Evolutionary conservation across 2,113 vertebrate genomes (phyloP).

Genomic region (Actenoides lindsayi): DNA sequence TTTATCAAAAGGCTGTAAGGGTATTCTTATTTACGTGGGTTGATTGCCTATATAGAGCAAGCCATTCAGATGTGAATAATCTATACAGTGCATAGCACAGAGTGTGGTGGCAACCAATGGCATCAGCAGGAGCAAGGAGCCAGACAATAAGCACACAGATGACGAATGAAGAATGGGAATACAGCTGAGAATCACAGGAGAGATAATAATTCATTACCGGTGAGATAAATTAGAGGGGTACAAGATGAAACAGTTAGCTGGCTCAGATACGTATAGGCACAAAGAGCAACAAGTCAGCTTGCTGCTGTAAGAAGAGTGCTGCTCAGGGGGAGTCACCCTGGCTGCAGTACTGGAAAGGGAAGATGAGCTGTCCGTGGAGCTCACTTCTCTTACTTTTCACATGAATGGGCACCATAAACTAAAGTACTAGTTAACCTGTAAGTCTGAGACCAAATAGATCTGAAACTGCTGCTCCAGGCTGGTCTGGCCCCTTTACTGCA

Average conservation of each 20-base stretch:
- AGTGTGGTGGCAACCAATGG: not conserved
- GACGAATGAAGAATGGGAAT: not conserved
- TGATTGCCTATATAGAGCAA: not conserved
- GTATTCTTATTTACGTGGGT: not conserved
- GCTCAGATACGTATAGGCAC: not conserved
- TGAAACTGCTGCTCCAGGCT: not conserved
- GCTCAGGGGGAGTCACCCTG: fast-evolving
- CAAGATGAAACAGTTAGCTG: not conserved
- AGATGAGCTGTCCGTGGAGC: not conserved
- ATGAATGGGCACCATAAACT: fast-evolving
- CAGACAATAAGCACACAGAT: not conserved
- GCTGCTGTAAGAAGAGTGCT: not conserved
- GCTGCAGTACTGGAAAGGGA: not conserved
- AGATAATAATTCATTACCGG: not conserved
- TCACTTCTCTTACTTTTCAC: not conserved
- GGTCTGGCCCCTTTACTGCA: not conserved
- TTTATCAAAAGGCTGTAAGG: constrained; percentile 31
- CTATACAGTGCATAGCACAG: not conserved
- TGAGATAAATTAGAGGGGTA: constrained; percentile 15
- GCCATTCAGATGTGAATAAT: not conserved
- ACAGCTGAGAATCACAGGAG: not conserved
- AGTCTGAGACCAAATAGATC: not conserved
- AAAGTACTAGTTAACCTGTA: not conserved
- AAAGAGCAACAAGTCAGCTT: not conserved
- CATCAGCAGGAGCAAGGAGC: not conserved